Conservation (phyloP, 2,888 invertebrate genomes). For the Rhaphigaster nebulosa region DNA sequence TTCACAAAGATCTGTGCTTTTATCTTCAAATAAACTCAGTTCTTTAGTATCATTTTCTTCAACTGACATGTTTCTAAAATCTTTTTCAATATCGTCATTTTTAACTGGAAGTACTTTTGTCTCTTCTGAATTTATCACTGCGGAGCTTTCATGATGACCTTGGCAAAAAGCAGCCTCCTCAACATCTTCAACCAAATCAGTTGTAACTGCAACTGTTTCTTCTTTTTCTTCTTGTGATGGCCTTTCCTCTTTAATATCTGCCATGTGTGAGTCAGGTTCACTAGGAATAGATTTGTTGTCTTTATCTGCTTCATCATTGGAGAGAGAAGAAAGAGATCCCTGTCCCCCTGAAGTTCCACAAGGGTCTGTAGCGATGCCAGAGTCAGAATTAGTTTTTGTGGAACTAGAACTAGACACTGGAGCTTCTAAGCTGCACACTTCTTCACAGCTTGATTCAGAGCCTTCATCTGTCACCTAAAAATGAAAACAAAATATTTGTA, state of each 20-base stretch:
- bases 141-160: neutral
- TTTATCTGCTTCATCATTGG: slow-evolving; percentile 57
- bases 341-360: slow-evolving; percentile 60
- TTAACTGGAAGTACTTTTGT: neutral
- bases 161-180: neutral
- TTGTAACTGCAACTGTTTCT: neutral
- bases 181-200: neutral
- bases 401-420: slow-evolving; percentile 63
- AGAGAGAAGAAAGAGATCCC: slow-evolving; percentile 55
- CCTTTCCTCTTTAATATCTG: slow-evolving; percentile 52
- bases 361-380: slow-evolving; percentile 65
- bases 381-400: slow-evolving; percentile 65
- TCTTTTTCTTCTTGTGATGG: slow-evolving; percentile 31
- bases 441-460: slow-evolving; percentile 66
- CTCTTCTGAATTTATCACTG: neutral
- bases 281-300: slow-evolving; percentile 57
- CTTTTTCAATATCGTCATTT: neutral
- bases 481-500: neutral
- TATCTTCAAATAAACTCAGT: neutral
- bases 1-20: slow-evolving; percentile 22
- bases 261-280: slow-evolving; percentile 40
- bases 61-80: neutral
- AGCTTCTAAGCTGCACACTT: slow-evolving; percentile 65
- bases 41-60: slow-evolving; percentile 35
- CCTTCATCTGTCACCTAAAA: slow-evolving; percentile 66